phyloP scores from a whole-genome alignment of 2,797 vertebrate genomes.

The Cyprinodon diabolis region DNA sequence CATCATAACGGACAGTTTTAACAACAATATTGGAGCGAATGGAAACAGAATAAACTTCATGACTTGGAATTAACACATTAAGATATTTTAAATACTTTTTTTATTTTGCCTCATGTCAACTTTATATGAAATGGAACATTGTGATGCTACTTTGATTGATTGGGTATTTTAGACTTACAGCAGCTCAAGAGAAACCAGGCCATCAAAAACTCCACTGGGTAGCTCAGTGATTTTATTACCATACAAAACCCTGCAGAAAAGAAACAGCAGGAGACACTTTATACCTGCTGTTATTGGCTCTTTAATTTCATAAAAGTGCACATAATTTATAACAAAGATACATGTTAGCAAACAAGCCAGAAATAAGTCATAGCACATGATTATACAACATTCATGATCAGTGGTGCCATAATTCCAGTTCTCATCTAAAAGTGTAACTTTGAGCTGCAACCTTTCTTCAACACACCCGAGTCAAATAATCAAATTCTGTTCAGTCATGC shows the following conservation, averaged over 20 bases:
- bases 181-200: conserved; percentile 91
- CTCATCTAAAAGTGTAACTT: no score
- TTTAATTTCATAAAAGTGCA: background rate
- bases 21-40: background rate
- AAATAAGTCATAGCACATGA: background rate
- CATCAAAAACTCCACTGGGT: conserved; percentile 91
- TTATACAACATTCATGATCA: background rate
- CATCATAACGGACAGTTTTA: background rate
- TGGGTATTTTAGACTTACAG: conserved; percentile 83
- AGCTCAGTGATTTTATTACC: conserved; percentile 98
- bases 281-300: background rate
- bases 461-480: no score
- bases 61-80: background rate
- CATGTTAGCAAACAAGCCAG: background rate
- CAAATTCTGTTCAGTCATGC: no score
- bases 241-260: conserved; percentile 87
- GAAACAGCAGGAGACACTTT: background rate
- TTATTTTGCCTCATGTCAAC: no score
- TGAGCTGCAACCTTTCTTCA: no score
- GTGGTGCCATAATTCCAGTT: no score
- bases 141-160: no score
- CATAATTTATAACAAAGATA: background rate
- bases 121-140: no score
- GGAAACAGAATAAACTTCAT: background rate
- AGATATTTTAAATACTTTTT: background rate